Evolutionary conservation across 2,113 vertebrate genomes (phyloP).

Genomic region (Nipponia nippon): DNA sequence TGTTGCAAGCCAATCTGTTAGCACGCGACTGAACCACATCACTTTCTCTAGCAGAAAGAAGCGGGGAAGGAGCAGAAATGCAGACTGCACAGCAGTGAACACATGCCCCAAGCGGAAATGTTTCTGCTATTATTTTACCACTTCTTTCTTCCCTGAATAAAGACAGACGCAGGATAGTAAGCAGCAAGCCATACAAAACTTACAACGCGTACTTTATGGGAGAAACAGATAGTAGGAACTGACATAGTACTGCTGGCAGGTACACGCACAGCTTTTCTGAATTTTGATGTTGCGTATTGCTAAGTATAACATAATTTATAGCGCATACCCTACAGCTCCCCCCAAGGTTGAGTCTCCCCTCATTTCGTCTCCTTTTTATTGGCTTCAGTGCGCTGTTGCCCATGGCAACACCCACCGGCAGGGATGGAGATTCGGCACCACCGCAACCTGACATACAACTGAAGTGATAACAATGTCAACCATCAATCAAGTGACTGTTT

Average conservation of each 20-base stretch:
- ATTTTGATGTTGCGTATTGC: constrained; percentile 54
- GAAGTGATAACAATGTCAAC: constrained; percentile 78
- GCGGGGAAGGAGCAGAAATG: background rate
- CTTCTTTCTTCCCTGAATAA: constrained; percentile 34
- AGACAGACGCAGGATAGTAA: background rate
- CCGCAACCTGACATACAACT: constrained; percentile 68
- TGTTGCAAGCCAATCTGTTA: background rate
- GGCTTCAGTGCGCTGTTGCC: constrained; percentile 76
- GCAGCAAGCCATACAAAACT: constrained; percentile 27
- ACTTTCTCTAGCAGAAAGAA: constrained; percentile 4
- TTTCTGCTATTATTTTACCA: background rate
- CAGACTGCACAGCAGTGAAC: constrained; percentile 9
- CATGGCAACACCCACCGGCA: constrained; percentile 74
- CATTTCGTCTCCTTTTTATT: constrained; percentile 75
- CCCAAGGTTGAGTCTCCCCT: constrained; percentile 70
- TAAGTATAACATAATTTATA: constrained; percentile 72
- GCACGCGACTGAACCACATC: background rate
- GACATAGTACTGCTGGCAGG: background rate
- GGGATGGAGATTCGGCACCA: constrained; percentile 68
- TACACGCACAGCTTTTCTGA: background rate
- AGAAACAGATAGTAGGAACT: constrained; percentile 2
- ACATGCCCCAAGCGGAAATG: background rate
- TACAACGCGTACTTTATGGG: background rate
- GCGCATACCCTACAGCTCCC: constrained; percentile 58
- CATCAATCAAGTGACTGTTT: constrained; percentile 78